Conservation (phyloP, 2,113 vertebrate species). For the Agelaius tricolor region DNA sequence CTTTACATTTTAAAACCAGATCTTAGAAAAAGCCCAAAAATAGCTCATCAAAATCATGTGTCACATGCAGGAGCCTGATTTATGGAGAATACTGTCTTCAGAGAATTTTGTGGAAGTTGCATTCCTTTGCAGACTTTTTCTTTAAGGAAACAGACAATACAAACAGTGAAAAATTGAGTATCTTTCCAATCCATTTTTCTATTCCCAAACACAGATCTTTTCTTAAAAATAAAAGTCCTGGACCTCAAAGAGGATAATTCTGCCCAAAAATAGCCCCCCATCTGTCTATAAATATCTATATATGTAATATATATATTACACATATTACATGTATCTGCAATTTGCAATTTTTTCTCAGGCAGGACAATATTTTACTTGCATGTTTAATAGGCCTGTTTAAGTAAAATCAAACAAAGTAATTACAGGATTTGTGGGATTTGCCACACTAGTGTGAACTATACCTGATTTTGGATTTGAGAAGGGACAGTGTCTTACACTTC, state of each 20-base stretch:
- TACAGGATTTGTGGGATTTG: background rate
- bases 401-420: background rate
- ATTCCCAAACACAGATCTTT: background rate
- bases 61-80: background rate
- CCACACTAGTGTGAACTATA: background rate
- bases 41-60: accelerated
- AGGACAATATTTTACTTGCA: background rate
- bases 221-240: background rate
- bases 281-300: background rate
- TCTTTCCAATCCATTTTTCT: background rate
- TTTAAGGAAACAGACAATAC: background rate
- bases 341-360: background rate
- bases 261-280: background rate
- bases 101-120: background rate
- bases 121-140: background rate
- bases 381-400: background rate
- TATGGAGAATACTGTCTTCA: background rate
- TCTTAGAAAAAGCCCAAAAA: background rate
- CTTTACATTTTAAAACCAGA: background rate
- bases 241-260: background rate
- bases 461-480: background rate
- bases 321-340: background rate
- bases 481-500: background rate
- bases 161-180: background rate
- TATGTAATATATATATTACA: background rate